phyloP scores from a whole-genome alignment of 2,888 invertebrate genomes.

The Zygothrica quintamaculata region DNA sequence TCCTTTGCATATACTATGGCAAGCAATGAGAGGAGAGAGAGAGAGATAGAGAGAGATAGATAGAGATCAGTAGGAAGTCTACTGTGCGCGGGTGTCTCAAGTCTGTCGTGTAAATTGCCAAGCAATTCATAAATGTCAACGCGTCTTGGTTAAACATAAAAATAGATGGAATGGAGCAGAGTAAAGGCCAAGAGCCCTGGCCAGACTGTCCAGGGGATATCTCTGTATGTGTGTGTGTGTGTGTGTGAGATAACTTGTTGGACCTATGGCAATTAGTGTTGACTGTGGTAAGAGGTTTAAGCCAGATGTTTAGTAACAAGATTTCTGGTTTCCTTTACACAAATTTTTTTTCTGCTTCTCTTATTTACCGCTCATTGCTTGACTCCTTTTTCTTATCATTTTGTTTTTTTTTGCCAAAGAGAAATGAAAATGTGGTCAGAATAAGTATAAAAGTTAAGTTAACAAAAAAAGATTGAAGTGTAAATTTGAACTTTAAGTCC shows the following conservation, averaged over 20 bases:
- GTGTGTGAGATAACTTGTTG: slow-evolving; percentile 41
- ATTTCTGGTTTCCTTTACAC: background rate
- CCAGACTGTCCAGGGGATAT: slow-evolving; percentile 33
- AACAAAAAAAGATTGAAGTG: too few relatives aligned
- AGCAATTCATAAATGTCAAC: slow-evolving; percentile 82
- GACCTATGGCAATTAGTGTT: slow-evolving; percentile 40
- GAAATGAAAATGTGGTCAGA: too few relatives aligned
- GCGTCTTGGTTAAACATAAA: slow-evolving; percentile 49
- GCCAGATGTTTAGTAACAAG: slow-evolving; percentile 3
- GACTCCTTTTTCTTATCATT: too few relatives aligned
- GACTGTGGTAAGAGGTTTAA: background rate
- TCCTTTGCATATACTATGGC: too few relatives aligned
- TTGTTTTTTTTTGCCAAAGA: too few relatives aligned
- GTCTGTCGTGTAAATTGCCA: slow-evolving; percentile 76
- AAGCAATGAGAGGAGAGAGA: too few relatives aligned
- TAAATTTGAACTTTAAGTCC: too few relatives aligned
- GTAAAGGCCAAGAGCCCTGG: background rate
- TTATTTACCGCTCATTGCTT: too few relatives aligned
- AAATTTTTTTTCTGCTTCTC: too few relatives aligned
- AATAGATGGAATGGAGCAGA: slow-evolving; percentile 14
- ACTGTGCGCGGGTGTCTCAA: slow-evolving; percentile 65
- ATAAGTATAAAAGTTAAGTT: too few relatives aligned
- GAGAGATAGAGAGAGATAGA: too few relatives aligned
- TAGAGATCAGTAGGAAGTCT: slow-evolving; percentile 18
- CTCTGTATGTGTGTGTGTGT: too few relatives aligned